Base-by-base conservation (phyloP, 2,888 invertebrate species). In the Aleiodes testaceus region DNA sequence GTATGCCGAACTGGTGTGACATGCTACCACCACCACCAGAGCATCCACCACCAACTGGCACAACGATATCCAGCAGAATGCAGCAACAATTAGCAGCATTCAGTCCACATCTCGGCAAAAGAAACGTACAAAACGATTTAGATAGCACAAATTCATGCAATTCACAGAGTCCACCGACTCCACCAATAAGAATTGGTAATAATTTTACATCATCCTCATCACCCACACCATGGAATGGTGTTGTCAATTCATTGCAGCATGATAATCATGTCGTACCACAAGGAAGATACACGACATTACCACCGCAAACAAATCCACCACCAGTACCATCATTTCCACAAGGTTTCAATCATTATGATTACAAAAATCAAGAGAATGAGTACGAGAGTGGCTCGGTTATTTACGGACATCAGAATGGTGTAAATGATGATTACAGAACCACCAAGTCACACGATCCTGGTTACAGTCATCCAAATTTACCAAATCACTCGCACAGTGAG, bases 1-100 rank as follows among this genome's bases (percentile, higher is more conserved):
- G 77, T n/a, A 79, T 86, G 75, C 85, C 86, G 83, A 92, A 91
- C 88, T 91, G 91, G 88, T 91, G 91, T 87, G 91, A 92, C 87
- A 91, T 91, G 90, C 84, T 92, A 78, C 91, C 91, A 73, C 91
- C 91, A 78, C 91, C 91, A 50, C 91, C 91, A 77, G 91, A 91
- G 85, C 91, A 91, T 88, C 91, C 76, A 86, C 91, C 77, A 84
- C 90, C 75, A 84, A 89, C 78, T 85, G 86, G 78, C 86, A 81
- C 81, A 14, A 81, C 83, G 2, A 73, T 83, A 3, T 77, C 81
- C 6, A 77, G 77, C 6, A 79, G 83, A 49, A 79, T 83, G 69
- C 76, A 79, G 1, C 81, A 79, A 65, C 78, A 81, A 50, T 79
- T 80, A 59, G 77, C 81, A 44, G 74, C 85, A 30, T 83, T 86